Evolutionary conservation across 2,888 invertebrate species (phyloP), one percentile per base, ranked within the genome.

Genomic region (Drosophila anceps): DNA sequence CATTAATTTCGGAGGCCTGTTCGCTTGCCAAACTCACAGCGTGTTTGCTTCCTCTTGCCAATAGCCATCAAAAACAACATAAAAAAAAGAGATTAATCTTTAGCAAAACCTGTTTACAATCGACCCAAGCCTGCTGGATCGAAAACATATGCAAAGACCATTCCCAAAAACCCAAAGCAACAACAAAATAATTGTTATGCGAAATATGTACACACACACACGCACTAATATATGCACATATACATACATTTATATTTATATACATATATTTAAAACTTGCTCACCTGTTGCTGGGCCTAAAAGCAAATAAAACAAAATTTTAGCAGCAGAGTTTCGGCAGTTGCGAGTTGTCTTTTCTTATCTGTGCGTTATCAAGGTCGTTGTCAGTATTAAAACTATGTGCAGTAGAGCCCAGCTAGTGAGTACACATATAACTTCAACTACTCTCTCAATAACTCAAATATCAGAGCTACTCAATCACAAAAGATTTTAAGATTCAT

Each of bases 361-460:
- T 76, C 63, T 63, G 37, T 31, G 35, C 33, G 44, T 6, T 69
- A 66, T 66, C 73, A 76, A 76, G 77, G 77, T 73, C 69, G 53
- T 20, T 54, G 69, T 76, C 73, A 39, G n/a, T 44, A 68, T 51
- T 35, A 37, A 33, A 33, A 54, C 15, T 35, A 10, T 15, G 20
- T 50, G 33, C 31, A 50, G 50, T 50, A 20, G 8, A 50, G 13
- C 18, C 13, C 13, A 13, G 4, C 33, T 33, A 50, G 12, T 9
- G 27, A n/a, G 9, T 9, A 46, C 27, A 8, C 10, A n/a, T n/a
- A n/a, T n/a, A n/a, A 2, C 0, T 18, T 18, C 33, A 8, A 33
- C 4, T 31, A 7, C 29, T 8, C 2, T n/a, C 2, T 2, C n/a
- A 39, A 7, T 20, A 5, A 6, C 20, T 20, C 2, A 12, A 44